Evolutionary conservation across 1,140 invertebrate genomes (phyloP).

Genomic region (Schlechtendalia chinensis): DNA sequence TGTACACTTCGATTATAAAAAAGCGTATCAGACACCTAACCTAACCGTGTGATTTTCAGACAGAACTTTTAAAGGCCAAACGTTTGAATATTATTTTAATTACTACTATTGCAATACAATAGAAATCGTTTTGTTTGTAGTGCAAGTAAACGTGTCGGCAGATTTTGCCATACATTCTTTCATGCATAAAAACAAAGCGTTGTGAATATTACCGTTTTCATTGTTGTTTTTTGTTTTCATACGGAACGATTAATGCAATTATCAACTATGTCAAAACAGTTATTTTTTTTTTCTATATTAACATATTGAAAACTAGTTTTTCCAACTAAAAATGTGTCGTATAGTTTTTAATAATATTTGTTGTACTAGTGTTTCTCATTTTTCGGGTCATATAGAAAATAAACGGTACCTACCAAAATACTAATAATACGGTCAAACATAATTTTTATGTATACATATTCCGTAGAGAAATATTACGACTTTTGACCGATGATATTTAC

Average conservation of each 20-base stretch:
- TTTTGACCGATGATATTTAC: too few relatives aligned
- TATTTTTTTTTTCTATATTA: neutral
- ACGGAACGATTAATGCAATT: neutral
- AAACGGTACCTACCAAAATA: neutral
- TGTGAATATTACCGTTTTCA: neutral
- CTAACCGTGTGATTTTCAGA: neutral
- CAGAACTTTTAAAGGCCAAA: neutral
- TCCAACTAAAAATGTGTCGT: too few relatives aligned
- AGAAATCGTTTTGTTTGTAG: neutral
- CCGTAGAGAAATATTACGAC: neutral
- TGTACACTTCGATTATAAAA: too few relatives aligned
- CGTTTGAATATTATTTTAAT: neutral
- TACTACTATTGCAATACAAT: neutral
- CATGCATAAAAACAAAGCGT: neutral
- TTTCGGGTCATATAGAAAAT: neutral
- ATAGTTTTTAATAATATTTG: too few relatives aligned
- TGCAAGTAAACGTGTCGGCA: neutral
- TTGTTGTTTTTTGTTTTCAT: neutral
- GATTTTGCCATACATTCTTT: neutral
- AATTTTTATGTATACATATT: neutral
- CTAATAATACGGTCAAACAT: neutral
- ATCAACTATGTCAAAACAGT: neutral
- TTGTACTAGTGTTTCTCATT: too few relatives aligned
- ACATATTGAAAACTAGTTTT: neutral
- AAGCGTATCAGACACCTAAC: too few relatives aligned